These are phyloP conservation scores for Calyptommatus sinebrachiatus DNA, from an alignment of 2,113 vertebrate species.

Conservation along the genomic window DNA sequence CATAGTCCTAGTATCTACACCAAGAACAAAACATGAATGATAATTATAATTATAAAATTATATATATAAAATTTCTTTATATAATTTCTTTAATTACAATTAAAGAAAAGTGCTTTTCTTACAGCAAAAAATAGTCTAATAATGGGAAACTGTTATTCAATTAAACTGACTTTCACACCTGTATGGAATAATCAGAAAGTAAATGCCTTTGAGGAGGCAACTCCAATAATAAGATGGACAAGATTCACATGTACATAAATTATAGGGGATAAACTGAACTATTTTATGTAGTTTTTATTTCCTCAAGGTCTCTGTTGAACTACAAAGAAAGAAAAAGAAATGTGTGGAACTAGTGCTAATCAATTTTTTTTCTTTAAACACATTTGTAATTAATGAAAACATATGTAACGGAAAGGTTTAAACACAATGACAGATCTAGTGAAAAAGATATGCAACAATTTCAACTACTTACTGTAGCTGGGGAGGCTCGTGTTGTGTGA, in stretches of 20 bases:
- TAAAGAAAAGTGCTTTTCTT: neutral
- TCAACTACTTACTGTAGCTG: constrained; percentile 79
- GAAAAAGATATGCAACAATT: constrained; percentile 36
- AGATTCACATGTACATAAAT: neutral
- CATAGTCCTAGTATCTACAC: neutral
- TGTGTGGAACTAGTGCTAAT: neutral
- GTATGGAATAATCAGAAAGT: neutral
- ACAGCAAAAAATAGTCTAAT: neutral
- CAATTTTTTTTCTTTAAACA: neutral
- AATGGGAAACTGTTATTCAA: neutral
- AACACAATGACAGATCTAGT: neutral
- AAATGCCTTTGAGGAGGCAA: neutral
- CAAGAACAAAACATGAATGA: neutral
- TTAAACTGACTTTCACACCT: neutral
- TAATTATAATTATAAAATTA: no score
- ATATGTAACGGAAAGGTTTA: constrained; percentile 1
- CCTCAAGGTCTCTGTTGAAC: neutral
- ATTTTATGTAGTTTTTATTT: neutral
- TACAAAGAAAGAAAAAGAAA: neutral
- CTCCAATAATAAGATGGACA: neutral
- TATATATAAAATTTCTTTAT: no score
- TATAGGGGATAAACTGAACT: neutral
- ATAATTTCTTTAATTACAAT: no score
- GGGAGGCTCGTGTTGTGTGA: constrained; percentile 80
- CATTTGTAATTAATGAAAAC: constrained; percentile 2